Percentiles rank a stretch among this genome's conserved stretches.
Evolutionary conservation across 2,113 vertebrate species (phyloP).

Genomic region (Cololabis saira): DNA sequence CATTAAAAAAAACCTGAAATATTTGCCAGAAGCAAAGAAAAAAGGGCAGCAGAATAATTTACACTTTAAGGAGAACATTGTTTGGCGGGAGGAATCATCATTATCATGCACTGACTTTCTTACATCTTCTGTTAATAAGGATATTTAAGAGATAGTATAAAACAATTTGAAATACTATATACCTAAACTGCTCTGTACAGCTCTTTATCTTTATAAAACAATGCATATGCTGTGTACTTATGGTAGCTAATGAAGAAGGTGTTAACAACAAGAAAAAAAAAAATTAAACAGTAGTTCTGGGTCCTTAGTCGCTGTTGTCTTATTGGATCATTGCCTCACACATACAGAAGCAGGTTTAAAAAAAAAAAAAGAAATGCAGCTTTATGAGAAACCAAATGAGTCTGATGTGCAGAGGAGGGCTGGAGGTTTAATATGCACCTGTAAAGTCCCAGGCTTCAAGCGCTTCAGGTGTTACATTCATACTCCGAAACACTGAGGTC

Average conservation of each 20-base stretch:
- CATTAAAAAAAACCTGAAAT: slow-evolving; percentile 82
- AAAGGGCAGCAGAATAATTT: slow-evolving; percentile 92
- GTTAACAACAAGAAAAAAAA: slow-evolving; percentile 72
- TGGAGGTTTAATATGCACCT: slow-evolving; percentile 25
- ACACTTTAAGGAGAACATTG: slow-evolving; percentile 87
- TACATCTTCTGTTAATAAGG: slow-evolving; percentile 96
- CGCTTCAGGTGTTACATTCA: slow-evolving; percentile 37
- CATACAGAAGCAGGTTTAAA: slow-evolving; percentile 81
- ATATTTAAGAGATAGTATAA: slow-evolving; percentile 88
- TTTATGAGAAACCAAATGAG: not conserved
- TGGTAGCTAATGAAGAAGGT: slow-evolving; percentile 78
- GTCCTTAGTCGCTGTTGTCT: slow-evolving; percentile 85
- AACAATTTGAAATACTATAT: slow-evolving; percentile 90
- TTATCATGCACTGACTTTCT: slow-evolving; percentile 92
- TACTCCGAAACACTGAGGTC: slow-evolving; percentile 38
- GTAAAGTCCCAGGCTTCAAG: slow-evolving; percentile 26
- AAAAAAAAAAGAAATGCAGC: slow-evolving; percentile 25
- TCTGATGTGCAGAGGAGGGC: slow-evolving; percentile 3
- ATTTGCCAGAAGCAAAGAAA: slow-evolving; percentile 87
- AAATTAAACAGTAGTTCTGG: slow-evolving; percentile 85
- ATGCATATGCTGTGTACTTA: slow-evolving; percentile 83
- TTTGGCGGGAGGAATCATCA: slow-evolving; percentile 81
- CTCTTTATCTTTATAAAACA: slow-evolving; percentile 86
- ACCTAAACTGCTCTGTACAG: slow-evolving; percentile 93
- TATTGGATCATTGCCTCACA: slow-evolving; percentile 79